Percentiles rank a stretch among this genome's conserved stretches.
phyloP scores from a whole-genome alignment of 2,113 vertebrate species.

The Pituophis catenifer region DNA sequence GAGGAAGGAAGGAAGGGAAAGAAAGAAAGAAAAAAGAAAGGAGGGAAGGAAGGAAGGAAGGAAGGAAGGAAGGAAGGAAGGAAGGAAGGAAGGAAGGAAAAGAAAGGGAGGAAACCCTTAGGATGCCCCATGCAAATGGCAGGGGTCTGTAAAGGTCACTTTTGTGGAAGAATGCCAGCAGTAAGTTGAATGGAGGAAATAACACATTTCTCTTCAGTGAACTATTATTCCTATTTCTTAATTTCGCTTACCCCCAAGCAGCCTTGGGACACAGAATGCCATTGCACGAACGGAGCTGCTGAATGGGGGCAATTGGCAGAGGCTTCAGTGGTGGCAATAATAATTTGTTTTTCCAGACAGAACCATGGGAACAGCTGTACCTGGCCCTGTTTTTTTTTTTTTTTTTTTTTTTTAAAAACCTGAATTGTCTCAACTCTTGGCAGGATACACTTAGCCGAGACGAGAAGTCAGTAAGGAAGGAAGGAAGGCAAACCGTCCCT shows the following conservation, averaged over 20 bases:
- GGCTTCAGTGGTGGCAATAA: not conserved
- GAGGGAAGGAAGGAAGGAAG: too few species aligned
- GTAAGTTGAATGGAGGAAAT: not conserved
- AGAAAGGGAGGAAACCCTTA: not conserved
- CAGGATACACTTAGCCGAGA: not conserved
- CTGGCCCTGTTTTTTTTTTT: not conserved
- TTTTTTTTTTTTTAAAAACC: not conserved
- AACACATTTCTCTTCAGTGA: slow-evolving; percentile 19
- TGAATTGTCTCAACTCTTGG: not conserved
- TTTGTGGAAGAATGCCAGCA: slow-evolving; percentile 26
- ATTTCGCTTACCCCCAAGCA: not conserved
- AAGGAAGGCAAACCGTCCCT: not conserved
- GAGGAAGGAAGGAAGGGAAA: rapidly evolving
- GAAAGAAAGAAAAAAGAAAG: too few species aligned
- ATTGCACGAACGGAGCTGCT: not conserved
- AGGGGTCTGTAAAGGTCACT: not conserved
- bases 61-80: too few species aligned
- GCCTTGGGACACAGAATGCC: not conserved
- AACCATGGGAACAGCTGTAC: not conserved
- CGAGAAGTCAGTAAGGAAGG: not conserved
- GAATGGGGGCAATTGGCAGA: not conserved
- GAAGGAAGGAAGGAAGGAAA: too few species aligned
- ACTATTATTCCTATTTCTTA: not conserved
- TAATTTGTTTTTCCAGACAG: not conserved
- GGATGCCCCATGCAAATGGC: not conserved